Base-by-base conservation (phyloP, 2,797 vertebrate genomes). In the Varecia variegata region DNA sequence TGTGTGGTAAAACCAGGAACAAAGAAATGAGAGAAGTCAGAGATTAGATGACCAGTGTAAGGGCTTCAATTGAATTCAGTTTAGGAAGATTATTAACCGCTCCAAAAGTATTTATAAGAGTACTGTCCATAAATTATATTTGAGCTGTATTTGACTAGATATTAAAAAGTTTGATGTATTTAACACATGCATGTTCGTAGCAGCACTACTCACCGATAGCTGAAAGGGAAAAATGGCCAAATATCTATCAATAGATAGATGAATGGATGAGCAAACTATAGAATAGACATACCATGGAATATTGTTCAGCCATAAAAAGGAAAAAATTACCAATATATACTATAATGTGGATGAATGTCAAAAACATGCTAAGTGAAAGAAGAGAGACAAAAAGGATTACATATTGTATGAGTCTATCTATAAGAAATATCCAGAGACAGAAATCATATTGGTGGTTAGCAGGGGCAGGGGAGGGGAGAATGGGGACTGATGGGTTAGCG, bases 1-100 rank as follows among this genome's bases (percentile, higher is more conserved):
- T 84, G 87, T 89, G 83, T 80, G 94, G 83, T 97, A 92, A 97
- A 96, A 70, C 87, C 50, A 92, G 92, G 38, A 94, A 96, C 76
- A 95, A 96, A 97, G 70, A 94, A 96, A 84, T 38, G 25, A 96
- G 40, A 83, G 17, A 94, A 86, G 27, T 94, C 58, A 94, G n/a
- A 94, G 67, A 95, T 94, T 77, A 91, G 70, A 93, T 82, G 90
- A 88, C 71, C 71, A 82, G 11, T 73, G 35, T 70, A 90, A 60
- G 40, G 12, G 20, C 38, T 88, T 95, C 96, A 74, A 93, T 0
- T 93, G 83, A 96, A 94, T 93, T 38, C 76, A 94, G 80, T 52
- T 83, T 71, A 68, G 38, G 73, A 95, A 94, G 30, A 87, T 5
- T 60, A 65, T 65, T 94, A 81, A 95, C 52, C 93, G 30, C 58